Evolutionary conservation across 2,113 vertebrate genomes (phyloP).

Genomic region (Podocnemis expansa): DNA sequence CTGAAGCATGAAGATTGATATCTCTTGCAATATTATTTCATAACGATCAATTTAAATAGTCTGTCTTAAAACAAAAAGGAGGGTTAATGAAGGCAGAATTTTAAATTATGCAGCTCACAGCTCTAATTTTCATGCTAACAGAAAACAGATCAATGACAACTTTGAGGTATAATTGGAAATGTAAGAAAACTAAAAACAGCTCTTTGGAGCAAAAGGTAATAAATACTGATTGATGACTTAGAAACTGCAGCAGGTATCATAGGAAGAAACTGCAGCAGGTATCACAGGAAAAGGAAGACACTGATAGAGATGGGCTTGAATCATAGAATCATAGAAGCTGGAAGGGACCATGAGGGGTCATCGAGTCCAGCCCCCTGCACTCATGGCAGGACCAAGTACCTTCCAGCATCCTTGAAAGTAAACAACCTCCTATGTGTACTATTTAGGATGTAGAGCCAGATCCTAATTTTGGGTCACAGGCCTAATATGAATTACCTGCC

Average conservation of each 20-base stretch:
- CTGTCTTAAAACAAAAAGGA: conserved; percentile 75
- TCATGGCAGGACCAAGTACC: no score
- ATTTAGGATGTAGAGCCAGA: conserved; percentile 53
- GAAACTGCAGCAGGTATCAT: conserved; percentile 11
- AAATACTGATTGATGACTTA: conserved; percentile 63
- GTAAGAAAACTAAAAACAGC: conserved; percentile 74
- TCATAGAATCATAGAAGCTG: no score
- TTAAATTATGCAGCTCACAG: conserved; percentile 77
- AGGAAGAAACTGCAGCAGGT: conserved; percentile 28
- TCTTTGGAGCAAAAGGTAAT: conserved; percentile 69
- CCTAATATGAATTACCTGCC: conserved; percentile 31
- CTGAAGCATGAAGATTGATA: conserved; percentile 69
- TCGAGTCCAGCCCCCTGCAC: no score
- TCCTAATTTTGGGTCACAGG: conserved; percentile 5
- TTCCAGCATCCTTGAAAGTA: conserved; percentile 21
- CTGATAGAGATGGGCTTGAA: conserved; percentile 40
- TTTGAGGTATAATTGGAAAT: conserved; percentile 74
- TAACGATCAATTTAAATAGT: conserved; percentile 76
- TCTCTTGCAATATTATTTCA: conserved; percentile 74
- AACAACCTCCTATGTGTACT: conserved; percentile 8
- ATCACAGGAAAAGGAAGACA: conserved; percentile 32
- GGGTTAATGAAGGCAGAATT: conserved; percentile 75
- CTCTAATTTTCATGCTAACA: conserved; percentile 74
- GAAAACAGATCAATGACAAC: conserved; percentile 77
- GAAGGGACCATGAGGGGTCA: no score